Base-by-base conservation (phyloP, 2,797 vertebrate species). In the Lithobates sylvaticus region DNA sequence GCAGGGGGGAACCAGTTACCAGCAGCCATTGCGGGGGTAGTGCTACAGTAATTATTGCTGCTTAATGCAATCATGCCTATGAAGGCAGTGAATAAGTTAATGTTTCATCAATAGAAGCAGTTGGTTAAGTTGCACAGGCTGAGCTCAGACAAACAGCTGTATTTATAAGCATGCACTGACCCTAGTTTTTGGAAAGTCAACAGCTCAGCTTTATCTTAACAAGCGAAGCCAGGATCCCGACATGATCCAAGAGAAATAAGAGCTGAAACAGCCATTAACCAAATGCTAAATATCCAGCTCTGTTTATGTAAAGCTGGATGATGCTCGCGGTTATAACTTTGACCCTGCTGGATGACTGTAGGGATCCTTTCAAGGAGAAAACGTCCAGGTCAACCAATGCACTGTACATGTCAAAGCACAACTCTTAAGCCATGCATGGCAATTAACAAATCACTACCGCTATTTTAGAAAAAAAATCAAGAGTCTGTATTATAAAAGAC, bases 121-220 rank as follows among this genome's bases (percentile, higher is more conserved):
- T 39, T 27, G 58, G 61, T 61, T 34, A 61, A 50, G 68, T 26
- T 68, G 58, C 36, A 29, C 16, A 18, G 23, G 13, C 26, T 39
- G 64, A 12, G 73, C 39, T 65, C 70, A 54, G 70, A 34, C 76
- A n/a, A n/a, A 78, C 86, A 87, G 86, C 86, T 87, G 86, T 87
- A 84, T 87, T 79, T 83, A 83, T 71, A 84, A 34, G 44, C 76
- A 29, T 8, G 39, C 54, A 29, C 21, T 83, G 79, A 86, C 85
- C 67, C 85, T 68, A 5, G 34, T 65, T 78, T 87, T 65, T 71
- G 85, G 70, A 74, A 58, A 9, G 39, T 84, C 84, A 87, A 84
- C 81, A 87, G 75, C 16, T 21, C 2, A 82, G 70, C 42, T 79
- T 84, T 87, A 84, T 84, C 81, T 61, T 87, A 87, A 87, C 44